These are phyloP conservation scores for Drosophila meridionalis DNA, from an alignment of 2,888 invertebrate species.

Conservation along the genomic window DNA sequence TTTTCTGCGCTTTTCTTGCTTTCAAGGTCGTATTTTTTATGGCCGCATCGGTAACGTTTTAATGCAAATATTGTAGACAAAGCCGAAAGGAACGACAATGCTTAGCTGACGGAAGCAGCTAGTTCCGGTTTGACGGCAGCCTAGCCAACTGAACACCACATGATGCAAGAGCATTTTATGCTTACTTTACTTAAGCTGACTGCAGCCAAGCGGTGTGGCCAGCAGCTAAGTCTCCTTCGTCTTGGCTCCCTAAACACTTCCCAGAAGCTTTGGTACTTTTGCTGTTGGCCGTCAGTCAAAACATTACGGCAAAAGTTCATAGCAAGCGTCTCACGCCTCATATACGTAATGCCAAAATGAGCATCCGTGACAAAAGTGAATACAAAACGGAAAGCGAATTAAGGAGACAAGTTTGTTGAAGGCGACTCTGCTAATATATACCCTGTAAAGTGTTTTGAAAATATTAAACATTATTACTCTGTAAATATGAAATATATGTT, in stretches of 20 bases:
- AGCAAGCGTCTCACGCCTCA: constrained; percentile 43
- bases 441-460: background rate
- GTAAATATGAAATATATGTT: background rate
- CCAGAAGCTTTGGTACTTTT: constrained; percentile 19
- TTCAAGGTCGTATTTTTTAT: constrained; percentile 34
- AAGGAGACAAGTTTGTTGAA: constrained; percentile 12
- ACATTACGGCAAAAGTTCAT: constrained; percentile 44
- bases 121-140: constrained; percentile 26
- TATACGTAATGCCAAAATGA: constrained; percentile 61
- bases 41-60: constrained; percentile 28
- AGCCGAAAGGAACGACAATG: constrained; percentile 21
- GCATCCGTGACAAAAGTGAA: constrained; percentile 48
- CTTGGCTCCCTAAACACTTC: background rate
- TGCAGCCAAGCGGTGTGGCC: constrained; percentile 23
- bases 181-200: constrained; percentile 40
- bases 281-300: constrained; percentile 46
- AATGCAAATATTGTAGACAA: constrained; percentile 27
- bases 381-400: constrained; percentile 21
- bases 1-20: constrained; percentile 4
- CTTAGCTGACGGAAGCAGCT: constrained; percentile 34
- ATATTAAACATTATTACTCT: background rate
- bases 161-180: constrained; percentile 51
- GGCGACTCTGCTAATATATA: background rate
- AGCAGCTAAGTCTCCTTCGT: background rate
- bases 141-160: constrained; percentile 24